Base-by-base conservation (phyloP, 2,797 vertebrate genomes). In the Cephalopachus bancanus region DNA sequence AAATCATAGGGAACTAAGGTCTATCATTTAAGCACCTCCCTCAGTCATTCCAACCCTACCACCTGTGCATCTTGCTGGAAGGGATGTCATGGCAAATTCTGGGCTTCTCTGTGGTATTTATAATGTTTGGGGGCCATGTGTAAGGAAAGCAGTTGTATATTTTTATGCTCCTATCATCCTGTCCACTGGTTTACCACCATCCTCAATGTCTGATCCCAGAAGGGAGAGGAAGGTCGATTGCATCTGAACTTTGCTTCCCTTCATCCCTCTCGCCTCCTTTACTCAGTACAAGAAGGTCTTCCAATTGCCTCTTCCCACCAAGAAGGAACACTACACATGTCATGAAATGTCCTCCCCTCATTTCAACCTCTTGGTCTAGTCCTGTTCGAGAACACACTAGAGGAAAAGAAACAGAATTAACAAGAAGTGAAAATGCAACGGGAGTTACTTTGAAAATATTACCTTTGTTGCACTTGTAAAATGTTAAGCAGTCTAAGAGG, bases 371-470 rank as follows among this genome's bases (percentile, higher is more conserved):
- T 72, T 59, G 16, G 30, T 60, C 60, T 88, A 86, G 4, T 86
- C 24, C 44, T 53, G n/a, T 87, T 72, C 80, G 19, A 91, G 33
- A 83, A 95, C 85, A 65, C 16, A 71, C n/a, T 28, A 30, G 28
- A 10, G 60, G 53, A 83, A 88, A 96, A 93, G 33, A 95, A 91
- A 64, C 10, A 89, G 26, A 87, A 95, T 78, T 88, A 55, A 67
- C 7, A 95, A 81, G 30, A 95, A 49, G 10, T 37, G 4, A 88
- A 95, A 95, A 72, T 17, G 4, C 24, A 65, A 10, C 22, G n/a
- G 2, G 7, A 84, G 8, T 84, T 92, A 72, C 37, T 96, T 90
- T 80, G 55, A 55, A 95, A 87, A 75, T 72, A 93, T 22, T 76
- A 20, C 19, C 5, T 84, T 37, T 95, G n/a, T 93, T 64, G 30